These are phyloP conservation scores for Drosophila paulistorum DNA, from an alignment of 1,140 invertebrate genomes.

Conservation along the genomic window DNA sequence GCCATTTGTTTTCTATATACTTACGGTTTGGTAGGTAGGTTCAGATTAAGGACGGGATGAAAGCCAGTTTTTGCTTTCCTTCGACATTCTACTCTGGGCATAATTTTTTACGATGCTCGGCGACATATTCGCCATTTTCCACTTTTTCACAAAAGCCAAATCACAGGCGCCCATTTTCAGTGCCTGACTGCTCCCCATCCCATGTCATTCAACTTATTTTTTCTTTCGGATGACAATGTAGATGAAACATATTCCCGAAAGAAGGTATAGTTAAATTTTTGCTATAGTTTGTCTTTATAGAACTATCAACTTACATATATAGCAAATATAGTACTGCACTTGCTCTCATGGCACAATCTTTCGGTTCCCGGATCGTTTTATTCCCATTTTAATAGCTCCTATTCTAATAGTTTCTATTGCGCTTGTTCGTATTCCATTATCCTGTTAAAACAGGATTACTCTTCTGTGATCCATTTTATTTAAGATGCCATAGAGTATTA, in stretches of 20 bases:
- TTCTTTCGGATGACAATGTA: constrained; percentile 8
- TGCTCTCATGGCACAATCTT: neutral
- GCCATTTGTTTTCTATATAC: constrained; percentile 57
- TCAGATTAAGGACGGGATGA: neutral
- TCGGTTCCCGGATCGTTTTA: too few species aligned
- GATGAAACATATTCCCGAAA: neutral
- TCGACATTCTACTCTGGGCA: constrained; percentile 58
- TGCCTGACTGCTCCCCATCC: constrained; percentile 27
- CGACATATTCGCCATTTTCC: constrained; percentile 78
- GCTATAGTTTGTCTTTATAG: neutral
- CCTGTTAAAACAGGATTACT: too few species aligned
- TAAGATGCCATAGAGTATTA: constrained; percentile 25
- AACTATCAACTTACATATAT: too few species aligned
- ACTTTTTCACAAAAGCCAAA: constrained; percentile 70
- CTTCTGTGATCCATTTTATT: too few species aligned
- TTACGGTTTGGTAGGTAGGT: constrained; percentile 4
- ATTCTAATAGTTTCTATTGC: neutral
- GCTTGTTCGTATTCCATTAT: too few species aligned
- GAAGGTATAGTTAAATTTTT: neutral
- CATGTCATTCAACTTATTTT: neutral
- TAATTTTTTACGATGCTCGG: constrained; percentile 79
- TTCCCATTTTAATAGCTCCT: too few species aligned
- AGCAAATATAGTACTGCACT: too few species aligned
- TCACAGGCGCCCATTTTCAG: constrained; percentile 75
- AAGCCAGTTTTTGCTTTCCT: constrained; percentile 6